Base-by-base conservation (phyloP, 2,888 invertebrate species). In the Drosophila recens region DNA sequence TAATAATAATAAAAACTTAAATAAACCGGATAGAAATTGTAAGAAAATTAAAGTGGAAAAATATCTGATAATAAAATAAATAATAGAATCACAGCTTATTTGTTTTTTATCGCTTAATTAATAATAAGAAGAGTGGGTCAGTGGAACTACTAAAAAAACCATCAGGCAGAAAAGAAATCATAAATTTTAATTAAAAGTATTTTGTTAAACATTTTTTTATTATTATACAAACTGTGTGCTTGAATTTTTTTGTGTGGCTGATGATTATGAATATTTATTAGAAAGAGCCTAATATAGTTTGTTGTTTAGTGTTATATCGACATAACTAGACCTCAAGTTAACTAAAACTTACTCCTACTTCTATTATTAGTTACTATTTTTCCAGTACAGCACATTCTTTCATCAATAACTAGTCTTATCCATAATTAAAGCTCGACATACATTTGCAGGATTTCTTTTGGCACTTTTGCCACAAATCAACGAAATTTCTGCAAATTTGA, bases 401-500 rank as follows among this genome's bases (percentile, higher is more conserved):
- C 23, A 6, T 23, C 23, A 23, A 45, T 13, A 13, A 6, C 13
- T 8, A 6, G 13, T 45, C 13, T 1, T 45, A 33, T 30, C 36
- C 15, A 17, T 23, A 40, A 33, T 36, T 8, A n/a, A 30, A 63
- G 54, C 40, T 48, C 1, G 10, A 49, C 49, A 34, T n/a, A 17
- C 45, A 64, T 51, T 34, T 49, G 11, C 20, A 4, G 51, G 9
- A 51, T 70, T 46, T 49, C 17, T 36, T 15, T 54, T 40, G 15
- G 20, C 61, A 67, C 71, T 67, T 75, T 76, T 13, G 20, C 30
- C 49, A 2, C 11, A 59, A 36, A 34, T 62, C 38, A 43, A 58
- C 38, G 15, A 36, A 54, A 40, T 40, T 30, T 13, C 4, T n/a
- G 15, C n/a, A 46, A 54, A 63, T 51, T 53, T 36, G 13, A 11